These are phyloP conservation scores for Drosophila takahashii DNA, from an alignment of 1,140 invertebrate genomes.

Conservation along the genomic window DNA sequence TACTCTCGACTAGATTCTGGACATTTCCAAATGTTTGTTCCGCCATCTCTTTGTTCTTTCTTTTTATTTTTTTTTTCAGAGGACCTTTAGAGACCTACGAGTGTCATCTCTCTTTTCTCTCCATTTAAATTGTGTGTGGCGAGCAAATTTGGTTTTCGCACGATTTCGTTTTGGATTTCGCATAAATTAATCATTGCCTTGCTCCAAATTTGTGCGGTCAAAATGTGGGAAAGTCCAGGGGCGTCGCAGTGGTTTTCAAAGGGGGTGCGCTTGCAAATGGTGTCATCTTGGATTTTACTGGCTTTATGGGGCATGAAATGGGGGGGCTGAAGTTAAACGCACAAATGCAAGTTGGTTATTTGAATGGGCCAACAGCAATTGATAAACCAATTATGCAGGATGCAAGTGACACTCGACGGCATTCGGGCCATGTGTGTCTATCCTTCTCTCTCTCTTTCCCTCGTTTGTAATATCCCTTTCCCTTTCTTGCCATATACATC, in stretches of 20 bases:
- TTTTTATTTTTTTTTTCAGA: neutral
- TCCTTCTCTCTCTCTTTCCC: neutral
- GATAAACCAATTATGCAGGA: constrained; percentile 70
- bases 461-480: neutral
- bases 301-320: neutral
- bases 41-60: neutral
- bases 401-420: constrained; percentile 63
- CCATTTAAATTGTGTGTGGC: constrained; percentile 34
- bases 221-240: neutral
- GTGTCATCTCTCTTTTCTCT: constrained; percentile 16
- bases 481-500: neutral
- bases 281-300: constrained; percentile 6
- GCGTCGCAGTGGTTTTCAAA: neutral
- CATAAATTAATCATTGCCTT: constrained; percentile 65
- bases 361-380: constrained; percentile 51
- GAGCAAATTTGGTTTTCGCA: constrained; percentile 71
- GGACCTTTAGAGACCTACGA: neutral
- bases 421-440: constrained; percentile 26
- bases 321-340: constrained; percentile 17
- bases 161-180: constrained; percentile 70
- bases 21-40: neutral
- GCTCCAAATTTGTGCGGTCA: constrained; percentile 46
- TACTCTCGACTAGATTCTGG: neutral
- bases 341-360: constrained; percentile 23
- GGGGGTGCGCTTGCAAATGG: neutral